phyloP scores from a whole-genome alignment of 1,140 invertebrate species.

The Sesamia nonagrioides region DNA sequence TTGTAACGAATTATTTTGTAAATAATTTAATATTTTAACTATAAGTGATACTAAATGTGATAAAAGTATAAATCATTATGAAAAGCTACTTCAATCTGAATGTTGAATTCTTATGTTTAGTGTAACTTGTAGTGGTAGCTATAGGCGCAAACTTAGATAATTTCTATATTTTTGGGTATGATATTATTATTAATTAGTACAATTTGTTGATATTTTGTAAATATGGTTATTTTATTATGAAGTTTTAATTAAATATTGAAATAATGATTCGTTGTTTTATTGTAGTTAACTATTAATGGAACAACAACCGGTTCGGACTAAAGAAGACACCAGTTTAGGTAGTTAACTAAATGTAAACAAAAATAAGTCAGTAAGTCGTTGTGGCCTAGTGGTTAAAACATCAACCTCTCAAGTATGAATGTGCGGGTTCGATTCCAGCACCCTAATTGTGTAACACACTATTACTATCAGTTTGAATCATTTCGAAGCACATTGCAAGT shows the following conservation, averaged over 20 bases:
- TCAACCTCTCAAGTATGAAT: too few species aligned
- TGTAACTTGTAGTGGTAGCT: neutral
- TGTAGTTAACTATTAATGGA: neutral
- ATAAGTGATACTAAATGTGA: constrained; percentile 4
- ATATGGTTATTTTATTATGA: constrained; percentile 14
- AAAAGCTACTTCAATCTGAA: constrained; percentile 3
- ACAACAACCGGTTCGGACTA: too few species aligned
- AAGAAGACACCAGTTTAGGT: too few species aligned
- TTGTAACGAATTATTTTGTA: neutral
- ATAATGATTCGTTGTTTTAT: neutral
- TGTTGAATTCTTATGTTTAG: neutral
- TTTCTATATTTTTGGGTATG: neutral
- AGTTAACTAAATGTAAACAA: too few species aligned
- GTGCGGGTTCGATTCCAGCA: too few species aligned
- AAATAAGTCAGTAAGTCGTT: too few species aligned
- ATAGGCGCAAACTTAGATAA: neutral
- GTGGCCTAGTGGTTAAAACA: too few species aligned
- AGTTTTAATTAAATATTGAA: constrained; percentile 19
- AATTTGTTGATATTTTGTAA: constrained; percentile 30
- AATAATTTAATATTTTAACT: neutral
- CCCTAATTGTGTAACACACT: too few species aligned
- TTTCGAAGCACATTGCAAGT: too few species aligned
- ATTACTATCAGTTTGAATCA: too few species aligned
- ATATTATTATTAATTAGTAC: constrained; percentile 27
- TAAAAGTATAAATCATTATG: neutral